phyloP scores from a whole-genome alignment of 1,140 invertebrate species.

The Sarcophaga bullata region DNA sequence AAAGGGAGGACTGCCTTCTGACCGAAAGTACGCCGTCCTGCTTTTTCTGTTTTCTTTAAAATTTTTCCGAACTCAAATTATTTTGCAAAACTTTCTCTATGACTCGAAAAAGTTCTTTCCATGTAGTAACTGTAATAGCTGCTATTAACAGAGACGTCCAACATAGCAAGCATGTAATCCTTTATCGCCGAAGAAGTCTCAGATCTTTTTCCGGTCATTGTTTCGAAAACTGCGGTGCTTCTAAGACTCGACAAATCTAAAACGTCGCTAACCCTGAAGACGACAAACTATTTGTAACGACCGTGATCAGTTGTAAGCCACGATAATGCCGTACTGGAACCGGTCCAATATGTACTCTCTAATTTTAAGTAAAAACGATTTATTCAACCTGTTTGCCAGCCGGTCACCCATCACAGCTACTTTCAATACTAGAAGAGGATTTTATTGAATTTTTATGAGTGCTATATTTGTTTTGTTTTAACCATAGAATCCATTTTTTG shows the following conservation, averaged over 20 bases:
- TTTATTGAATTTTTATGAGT: not conserved
- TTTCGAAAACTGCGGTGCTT: slow-evolving; percentile 48
- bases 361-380: not conserved
- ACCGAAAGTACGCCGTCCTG: not conserved
- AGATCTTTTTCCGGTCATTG: not conserved
- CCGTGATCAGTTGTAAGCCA: not conserved
- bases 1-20: not conserved
- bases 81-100: not conserved
- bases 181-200: not conserved
- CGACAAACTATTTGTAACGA: slow-evolving; percentile 47
- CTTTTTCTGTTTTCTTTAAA: not conserved
- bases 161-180: not conserved
- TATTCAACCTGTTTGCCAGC: not conserved
- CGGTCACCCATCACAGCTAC: not conserved
- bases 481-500: not conserved
- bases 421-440: not conserved
- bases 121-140: not conserved
- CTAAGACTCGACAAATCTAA: slow-evolving; percentile 45
- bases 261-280: slow-evolving; percentile 51
- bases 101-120: not conserved
- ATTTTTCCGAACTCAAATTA: not conserved
- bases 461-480: not conserved
- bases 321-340: not conserved
- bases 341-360: not conserved
- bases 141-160: not conserved